Conservation (phyloP, 2,888 invertebrate species). For the Mythimna lalbum region DNA sequence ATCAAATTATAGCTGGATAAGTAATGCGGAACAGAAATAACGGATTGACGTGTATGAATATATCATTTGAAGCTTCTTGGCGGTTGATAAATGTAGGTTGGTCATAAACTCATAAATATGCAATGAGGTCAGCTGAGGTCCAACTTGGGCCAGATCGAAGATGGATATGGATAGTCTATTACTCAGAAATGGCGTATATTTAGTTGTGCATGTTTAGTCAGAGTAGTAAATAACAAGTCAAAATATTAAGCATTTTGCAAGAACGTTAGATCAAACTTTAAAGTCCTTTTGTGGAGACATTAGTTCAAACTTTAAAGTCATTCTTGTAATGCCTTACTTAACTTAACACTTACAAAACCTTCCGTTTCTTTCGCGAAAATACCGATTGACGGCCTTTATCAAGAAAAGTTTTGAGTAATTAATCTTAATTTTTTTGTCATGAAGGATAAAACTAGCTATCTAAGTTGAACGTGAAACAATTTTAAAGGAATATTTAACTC, state of each 20-base stretch:
- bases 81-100: slow-evolving; percentile 37
- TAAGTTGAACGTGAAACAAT: slow-evolving; percentile 6
- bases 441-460: not conserved
- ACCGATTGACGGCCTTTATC: slow-evolving; percentile 22
- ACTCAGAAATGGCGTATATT: not conserved
- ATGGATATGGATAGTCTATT: not conserved
- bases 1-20: not conserved
- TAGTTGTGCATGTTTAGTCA: slow-evolving; percentile 2
- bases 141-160: not conserved
- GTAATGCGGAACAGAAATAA: slow-evolving; percentile 4
- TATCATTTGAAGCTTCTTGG: slow-evolving; percentile 31
- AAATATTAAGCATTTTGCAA: not conserved
- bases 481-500: slow-evolving; percentile 6
- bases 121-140: slow-evolving; percentile 25
- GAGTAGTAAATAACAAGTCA: not conserved
- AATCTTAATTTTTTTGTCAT: slow-evolving; percentile 16
- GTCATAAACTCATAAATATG: slow-evolving; percentile 49
- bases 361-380: not conserved
- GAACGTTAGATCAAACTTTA: not conserved
- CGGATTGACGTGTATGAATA: slow-evolving; percentile 34
- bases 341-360: not conserved
- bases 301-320: not conserved
- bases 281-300: not conserved
- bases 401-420: slow-evolving; percentile 28
- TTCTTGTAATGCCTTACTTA: not conserved